phyloP scores from a whole-genome alignment of 2,113 vertebrate genomes.

The Lepus americanus region DNA sequence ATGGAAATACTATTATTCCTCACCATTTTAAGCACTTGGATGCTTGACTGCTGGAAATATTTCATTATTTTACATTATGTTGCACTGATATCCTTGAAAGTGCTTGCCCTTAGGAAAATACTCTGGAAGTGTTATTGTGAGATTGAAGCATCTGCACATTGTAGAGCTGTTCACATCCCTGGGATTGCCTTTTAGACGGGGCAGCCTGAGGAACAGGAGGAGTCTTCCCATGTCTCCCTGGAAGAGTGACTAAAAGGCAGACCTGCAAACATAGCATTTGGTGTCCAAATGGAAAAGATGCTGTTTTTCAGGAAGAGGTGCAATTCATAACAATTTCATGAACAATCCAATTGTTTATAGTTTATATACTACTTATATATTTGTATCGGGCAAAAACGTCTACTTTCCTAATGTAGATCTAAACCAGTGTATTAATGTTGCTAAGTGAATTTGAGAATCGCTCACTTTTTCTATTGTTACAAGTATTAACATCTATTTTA shows the following conservation, averaged over 20 bases:
- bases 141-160: not conserved
- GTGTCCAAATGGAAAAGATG: not conserved
- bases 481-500: not conserved
- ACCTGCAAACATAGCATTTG: not conserved
- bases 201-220: not conserved
- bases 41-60: not conserved
- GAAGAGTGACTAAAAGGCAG: not conserved
- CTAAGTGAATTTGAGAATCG: not conserved
- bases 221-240: not conserved
- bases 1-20: not conserved
- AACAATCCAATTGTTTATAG: not conserved
- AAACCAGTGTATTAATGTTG: not conserved
- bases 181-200: not conserved
- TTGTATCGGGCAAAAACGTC: not conserved
- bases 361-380: not conserved
- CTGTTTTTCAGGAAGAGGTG: not conserved
- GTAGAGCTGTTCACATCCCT: not conserved
- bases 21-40: not conserved
- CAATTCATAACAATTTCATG: not conserved
- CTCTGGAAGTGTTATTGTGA: not conserved
- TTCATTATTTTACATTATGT: slow-evolving; percentile 22
- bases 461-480: not conserved
- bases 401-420: not conserved
- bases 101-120: not conserved
- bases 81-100: not conserved